Percentiles rank a stretch among this genome's conserved stretches.
These are phyloP conservation scores for Geotrypetes seraphini DNA, from an alignment of 2,797 vertebrate genomes.

Conservation along the genomic window DNA sequence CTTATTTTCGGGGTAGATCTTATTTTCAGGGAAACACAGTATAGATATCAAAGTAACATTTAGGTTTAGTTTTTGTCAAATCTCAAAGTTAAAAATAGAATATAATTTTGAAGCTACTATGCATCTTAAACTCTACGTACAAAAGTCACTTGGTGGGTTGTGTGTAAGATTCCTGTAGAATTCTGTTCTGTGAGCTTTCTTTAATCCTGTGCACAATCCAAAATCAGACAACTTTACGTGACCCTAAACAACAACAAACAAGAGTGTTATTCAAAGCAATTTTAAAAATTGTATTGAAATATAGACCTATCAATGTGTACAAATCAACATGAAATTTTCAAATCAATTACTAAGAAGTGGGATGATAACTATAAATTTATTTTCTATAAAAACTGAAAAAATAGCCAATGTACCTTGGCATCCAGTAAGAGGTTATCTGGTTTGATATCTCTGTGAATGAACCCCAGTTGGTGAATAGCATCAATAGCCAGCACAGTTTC, in stretches of 20 bases:
- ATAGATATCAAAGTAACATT: too few relatives aligned
- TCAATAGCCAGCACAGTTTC: constrained; percentile 95
- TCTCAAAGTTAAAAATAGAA: too few relatives aligned
- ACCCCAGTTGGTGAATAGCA: constrained; percentile 94
- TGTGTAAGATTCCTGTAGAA: constrained; percentile 95
- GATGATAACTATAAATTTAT: too few relatives aligned
- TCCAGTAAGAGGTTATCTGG: constrained; percentile 93
- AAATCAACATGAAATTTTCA: not conserved
- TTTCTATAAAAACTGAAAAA: not conserved
- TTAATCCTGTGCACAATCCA: constrained; percentile 91
- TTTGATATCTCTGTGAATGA: constrained; percentile 96
- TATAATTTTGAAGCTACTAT: too few relatives aligned
- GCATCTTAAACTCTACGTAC: too few relatives aligned
- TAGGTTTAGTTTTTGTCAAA: too few relatives aligned
- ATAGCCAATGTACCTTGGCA: constrained; percentile 74
- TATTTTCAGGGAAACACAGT: too few relatives aligned
- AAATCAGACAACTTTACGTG: constrained; percentile 97
- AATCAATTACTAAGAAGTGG: constrained; percentile 2
- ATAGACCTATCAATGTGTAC: not conserved
- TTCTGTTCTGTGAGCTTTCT: constrained; percentile 95
- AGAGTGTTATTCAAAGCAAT: too few relatives aligned
- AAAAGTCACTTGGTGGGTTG: constrained; percentile 94
- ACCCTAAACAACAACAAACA: constrained; percentile 55
- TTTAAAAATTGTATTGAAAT: too few relatives aligned
- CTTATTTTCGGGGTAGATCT: too few relatives aligned